Base-by-base conservation (phyloP, 2,888 invertebrate species). In the Caradrina kadenii region DNA sequence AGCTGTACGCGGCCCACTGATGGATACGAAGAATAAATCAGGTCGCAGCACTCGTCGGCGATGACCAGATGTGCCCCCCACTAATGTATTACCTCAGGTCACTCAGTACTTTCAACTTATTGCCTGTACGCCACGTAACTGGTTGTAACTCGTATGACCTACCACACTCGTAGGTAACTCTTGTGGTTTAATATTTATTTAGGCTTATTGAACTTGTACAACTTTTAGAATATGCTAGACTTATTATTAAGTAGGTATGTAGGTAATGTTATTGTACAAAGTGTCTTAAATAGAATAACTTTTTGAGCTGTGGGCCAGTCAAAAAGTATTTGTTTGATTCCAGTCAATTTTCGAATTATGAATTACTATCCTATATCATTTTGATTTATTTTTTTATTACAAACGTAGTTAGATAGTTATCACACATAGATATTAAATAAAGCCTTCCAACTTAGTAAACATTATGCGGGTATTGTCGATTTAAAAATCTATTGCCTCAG, bases 1-100 rank as follows among this genome's bases (percentile, higher is more conserved):
- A 91, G 92, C 90, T 90, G 91, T 90, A 90, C 87, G 84, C 87
- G 83, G 86, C 86, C 80, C 85, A 86, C 93, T 95, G 95, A 96
- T 94, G 93, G 93, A 96, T 95, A 87, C 90, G 82, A 87, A 85
- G 91, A 90, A 94, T 96, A 95, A 95, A 95, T 96, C 95, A 93
- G 91, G 86, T 90, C 90, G 88, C 91, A 88, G 89, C 89, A 89
- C 91, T 93, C 89, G 89, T 82, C 87, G 88, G 86, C 86, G 87
- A 88, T 91, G 91, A 90, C 92, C 92, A 92, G 90, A 88, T 91
- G 93, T 87, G 93, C 86, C 90, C 88, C 85, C 77, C 71, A 76
- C 79, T 90, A 90, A 91, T 89, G 88, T 90, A 90, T 91, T 87
- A 85, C 85, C 73, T 81, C 83, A 87, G 88, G 89, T 91, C 89